phyloP scores from a whole-genome alignment of 2,113 vertebrate genomes.

The Tringa solitaria region DNA sequence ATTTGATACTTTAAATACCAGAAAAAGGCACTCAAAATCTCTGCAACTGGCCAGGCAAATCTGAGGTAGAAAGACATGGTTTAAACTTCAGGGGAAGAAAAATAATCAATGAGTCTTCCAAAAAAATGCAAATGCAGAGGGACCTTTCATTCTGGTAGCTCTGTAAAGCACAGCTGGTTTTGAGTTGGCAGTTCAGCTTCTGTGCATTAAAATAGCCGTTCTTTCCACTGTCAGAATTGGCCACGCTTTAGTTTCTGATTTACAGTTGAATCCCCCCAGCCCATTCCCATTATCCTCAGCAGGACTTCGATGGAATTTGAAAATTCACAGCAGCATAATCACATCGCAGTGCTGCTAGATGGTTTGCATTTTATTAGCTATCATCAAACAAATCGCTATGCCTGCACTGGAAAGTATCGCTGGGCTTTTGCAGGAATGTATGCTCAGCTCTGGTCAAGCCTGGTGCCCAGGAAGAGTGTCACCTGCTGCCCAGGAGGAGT shows the following conservation, averaged over 20 bases:
- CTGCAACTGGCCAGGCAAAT: background rate
- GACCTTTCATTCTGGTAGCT: background rate
- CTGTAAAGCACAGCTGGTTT: background rate
- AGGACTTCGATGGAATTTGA: constrained; percentile 36
- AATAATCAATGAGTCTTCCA: background rate
- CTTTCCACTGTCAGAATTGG: constrained; percentile 40
- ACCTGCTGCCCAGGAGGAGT: background rate
- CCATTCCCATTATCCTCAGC: constrained; percentile 16
- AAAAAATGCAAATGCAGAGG: background rate
- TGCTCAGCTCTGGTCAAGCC: background rate
- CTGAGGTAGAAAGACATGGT: background rate
- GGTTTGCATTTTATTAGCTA: constrained; percentile 28
- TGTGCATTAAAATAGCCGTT: constrained; percentile 4
- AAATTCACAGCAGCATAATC: constrained; percentile 22
- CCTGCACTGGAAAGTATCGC: background rate
- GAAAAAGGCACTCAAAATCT: background rate
- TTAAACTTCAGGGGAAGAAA: background rate
- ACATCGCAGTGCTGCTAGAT: background rate
- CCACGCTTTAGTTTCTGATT: background rate
- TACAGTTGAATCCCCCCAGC: constrained; percentile 2
- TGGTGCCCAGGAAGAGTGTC: background rate
- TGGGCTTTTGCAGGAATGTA: background rate
- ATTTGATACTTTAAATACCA: background rate
- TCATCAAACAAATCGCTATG: background rate
- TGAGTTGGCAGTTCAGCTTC: constrained; percentile 24